Conservation (phyloP, 2,888 invertebrate species). For the Bellardia pandia region DNA sequence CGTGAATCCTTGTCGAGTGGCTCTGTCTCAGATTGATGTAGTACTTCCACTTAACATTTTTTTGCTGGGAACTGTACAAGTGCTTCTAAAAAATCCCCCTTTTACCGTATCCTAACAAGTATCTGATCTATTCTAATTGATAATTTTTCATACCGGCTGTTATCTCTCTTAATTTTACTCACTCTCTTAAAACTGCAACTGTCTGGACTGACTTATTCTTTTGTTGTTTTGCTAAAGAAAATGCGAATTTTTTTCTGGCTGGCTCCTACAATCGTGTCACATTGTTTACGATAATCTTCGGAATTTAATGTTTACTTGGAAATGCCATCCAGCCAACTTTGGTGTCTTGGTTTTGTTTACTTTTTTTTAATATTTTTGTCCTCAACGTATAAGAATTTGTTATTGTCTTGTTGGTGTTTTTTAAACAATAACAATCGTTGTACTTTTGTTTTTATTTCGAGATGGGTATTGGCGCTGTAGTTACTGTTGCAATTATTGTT, state of each 20-base stretch:
- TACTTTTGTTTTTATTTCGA: slow-evolving; percentile 36
- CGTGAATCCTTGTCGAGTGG: no score
- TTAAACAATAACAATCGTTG: slow-evolving; percentile 53
- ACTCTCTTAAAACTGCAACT: slow-evolving; percentile 27
- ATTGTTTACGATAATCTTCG: slow-evolving; percentile 56
- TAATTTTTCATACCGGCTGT: not conserved
- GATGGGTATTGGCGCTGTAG: slow-evolving; percentile 41
- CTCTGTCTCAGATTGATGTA: no score
- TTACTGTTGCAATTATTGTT: not conserved
- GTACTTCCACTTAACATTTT: no score
- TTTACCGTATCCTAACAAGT: not conserved
- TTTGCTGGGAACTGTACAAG: no score
- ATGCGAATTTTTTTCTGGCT: slow-evolving; percentile 1
- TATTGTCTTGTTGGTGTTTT: slow-evolving; percentile 48
- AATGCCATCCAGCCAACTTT: slow-evolving; percentile 50
- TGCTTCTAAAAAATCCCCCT: no score
- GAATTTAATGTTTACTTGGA: slow-evolving; percentile 67
- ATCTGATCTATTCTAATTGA: not conserved
- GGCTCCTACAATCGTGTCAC: slow-evolving; percentile 38
- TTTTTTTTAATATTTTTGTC: not conserved
- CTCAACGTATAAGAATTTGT: not conserved
- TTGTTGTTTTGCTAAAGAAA: slow-evolving; percentile 17
- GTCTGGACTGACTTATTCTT: slow-evolving; percentile 22
- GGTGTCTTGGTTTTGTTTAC: slow-evolving; percentile 54
- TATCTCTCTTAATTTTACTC: not conserved